Base-by-base conservation (phyloP, 2,113 vertebrate species). In the Coregonus clupeaformis region DNA sequence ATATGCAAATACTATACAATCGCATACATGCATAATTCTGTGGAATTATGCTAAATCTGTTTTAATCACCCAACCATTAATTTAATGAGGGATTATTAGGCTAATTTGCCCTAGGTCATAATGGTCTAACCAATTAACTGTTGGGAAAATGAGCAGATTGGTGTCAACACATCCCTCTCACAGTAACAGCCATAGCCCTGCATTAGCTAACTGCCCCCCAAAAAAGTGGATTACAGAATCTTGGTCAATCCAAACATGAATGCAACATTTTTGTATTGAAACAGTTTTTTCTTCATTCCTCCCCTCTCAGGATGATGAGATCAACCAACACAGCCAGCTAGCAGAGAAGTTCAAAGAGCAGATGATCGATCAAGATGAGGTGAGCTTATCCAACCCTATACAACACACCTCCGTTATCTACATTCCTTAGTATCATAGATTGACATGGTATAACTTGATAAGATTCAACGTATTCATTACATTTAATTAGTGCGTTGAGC, bases 321-420 rank as follows among this genome's bases (percentile, higher is more conserved):
- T 96, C 88, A 95, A 96, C 82, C 93, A 95, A 80, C 94, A 96
- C 89, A 95, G 94, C 82, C 95, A 96, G 84, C 2, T 95, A 90
- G 92, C 93, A 74, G 95, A 96, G 76, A 95, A 94, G 69, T 81
- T 96, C 18, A 95, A 95, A 81, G 94, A 95, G 36, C 95, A 96
- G 89, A 94, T 96, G 94, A 74, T 95, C 85, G 94, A 95, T 78
- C 95, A 95, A 86, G 94, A 96, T 64, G 95, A 96, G 94, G 95
- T 96, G 16, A 76, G 77, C 24, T 59, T 5, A 13, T 13, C 29
- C 12, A 24, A 6, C 45, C 52, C 5, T 30, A 25, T 24, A n/a
- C 20, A 55, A 20, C 45, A 63, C 52, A 29, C 3, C 29, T 29
- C 29, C 29, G 2, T 29, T 2, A 60, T 60, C 57, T 60, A 60